Percentiles rank a stretch among this genome's conserved stretches.
phyloP scores from a whole-genome alignment of 2,113 vertebrate species.

The Sander lucioperca region DNA sequence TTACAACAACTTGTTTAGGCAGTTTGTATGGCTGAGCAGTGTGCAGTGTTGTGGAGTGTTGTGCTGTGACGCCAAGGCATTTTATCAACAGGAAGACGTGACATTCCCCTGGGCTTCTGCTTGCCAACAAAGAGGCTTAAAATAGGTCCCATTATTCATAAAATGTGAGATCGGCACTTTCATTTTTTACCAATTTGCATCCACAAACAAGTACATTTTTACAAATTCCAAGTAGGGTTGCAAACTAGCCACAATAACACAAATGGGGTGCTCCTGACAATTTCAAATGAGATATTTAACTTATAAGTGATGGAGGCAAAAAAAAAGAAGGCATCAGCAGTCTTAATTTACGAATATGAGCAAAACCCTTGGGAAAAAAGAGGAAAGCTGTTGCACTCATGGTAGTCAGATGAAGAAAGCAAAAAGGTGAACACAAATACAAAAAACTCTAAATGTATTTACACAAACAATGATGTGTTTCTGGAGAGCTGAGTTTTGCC shows the following conservation, averaged over 20 bases:
- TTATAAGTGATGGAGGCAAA: slow-evolving; percentile 7
- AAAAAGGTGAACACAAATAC: slow-evolving; percentile 43
- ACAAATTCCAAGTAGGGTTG: slow-evolving; percentile 16
- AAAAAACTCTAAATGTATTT: slow-evolving; percentile 49
- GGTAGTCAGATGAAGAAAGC: slow-evolving; percentile 10
- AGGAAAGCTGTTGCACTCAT: not conserved
- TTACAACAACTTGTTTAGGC: slow-evolving; percentile 1
- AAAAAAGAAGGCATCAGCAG: slow-evolving; percentile 3
- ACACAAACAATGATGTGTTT: slow-evolving; percentile 28
- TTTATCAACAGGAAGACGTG: slow-evolving; percentile 68
- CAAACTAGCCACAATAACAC: slow-evolving; percentile 8
- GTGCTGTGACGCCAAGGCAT: slow-evolving; percentile 59
- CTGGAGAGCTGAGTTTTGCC: slow-evolving; percentile 22
- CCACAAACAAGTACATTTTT: slow-evolving; percentile 5
- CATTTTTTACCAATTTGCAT: slow-evolving; percentile 30
- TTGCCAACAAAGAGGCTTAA: slow-evolving; percentile 25
- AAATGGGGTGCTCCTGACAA: not conserved
- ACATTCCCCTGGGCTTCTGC: slow-evolving; percentile 44
- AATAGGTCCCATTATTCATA: slow-evolving; percentile 37
- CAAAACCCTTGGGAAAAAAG: not conserved
- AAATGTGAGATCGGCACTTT: slow-evolving; percentile 56
- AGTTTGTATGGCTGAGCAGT: slow-evolving; percentile 5
- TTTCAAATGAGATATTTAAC: slow-evolving; percentile 18
- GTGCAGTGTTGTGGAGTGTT: slow-evolving; percentile 44
- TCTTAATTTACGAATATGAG: slow-evolving; percentile 1